Percentiles rank a stretch among this genome's conserved stretches.
Conservation (phyloP, 1,140 invertebrate genomes). For the Drosophila burlai region DNA sequence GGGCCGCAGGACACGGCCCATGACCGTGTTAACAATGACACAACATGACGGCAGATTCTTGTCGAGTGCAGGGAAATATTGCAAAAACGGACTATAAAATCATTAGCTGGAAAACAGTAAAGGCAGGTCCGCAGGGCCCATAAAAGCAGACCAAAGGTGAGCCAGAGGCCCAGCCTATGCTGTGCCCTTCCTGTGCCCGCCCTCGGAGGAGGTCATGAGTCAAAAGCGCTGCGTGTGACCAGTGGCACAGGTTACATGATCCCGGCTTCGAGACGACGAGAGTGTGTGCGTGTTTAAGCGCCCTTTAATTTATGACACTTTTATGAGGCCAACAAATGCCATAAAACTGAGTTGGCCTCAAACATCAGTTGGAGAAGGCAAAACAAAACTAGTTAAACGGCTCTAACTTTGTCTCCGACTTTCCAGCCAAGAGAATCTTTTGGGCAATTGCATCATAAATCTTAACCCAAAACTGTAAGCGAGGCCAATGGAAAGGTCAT, state of each 20-base stretch:
- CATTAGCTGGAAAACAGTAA: slow-evolving; percentile 65
- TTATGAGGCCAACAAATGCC: slow-evolving; percentile 69
- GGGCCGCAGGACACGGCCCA: slow-evolving; percentile 18
- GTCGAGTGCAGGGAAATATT: slow-evolving; percentile 52
- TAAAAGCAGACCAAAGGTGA: slow-evolving; percentile 56
- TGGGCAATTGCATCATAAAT: slow-evolving; percentile 75
- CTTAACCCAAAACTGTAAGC: slow-evolving; percentile 62
- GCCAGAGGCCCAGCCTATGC: slow-evolving; percentile 13
- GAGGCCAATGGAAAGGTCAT: slow-evolving; percentile 48
- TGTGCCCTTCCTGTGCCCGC: slow-evolving; percentile 6
- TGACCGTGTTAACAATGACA: slow-evolving; percentile 67
- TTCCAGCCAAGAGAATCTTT: slow-evolving; percentile 48
- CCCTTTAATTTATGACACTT: slow-evolving; percentile 83
- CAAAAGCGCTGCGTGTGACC: slow-evolving; percentile 75
- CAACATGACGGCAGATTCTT: slow-evolving; percentile 72
- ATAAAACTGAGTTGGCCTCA: slow-evolving; percentile 71
- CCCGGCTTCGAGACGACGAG: slow-evolving; percentile 10
- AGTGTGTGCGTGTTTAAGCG: slow-evolving; percentile 57
- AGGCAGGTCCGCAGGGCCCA: slow-evolving; percentile 33
- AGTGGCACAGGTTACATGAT: slow-evolving; percentile 77
- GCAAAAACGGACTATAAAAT: slow-evolving; percentile 76
- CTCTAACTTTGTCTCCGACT: slow-evolving; percentile 39
- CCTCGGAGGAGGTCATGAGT: slow-evolving; percentile 45
- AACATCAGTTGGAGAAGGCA: slow-evolving; percentile 48
- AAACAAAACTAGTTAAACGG: slow-evolving; percentile 52